Conservation (phyloP, 2,113 vertebrate species). For the Prolemur simus region DNA sequence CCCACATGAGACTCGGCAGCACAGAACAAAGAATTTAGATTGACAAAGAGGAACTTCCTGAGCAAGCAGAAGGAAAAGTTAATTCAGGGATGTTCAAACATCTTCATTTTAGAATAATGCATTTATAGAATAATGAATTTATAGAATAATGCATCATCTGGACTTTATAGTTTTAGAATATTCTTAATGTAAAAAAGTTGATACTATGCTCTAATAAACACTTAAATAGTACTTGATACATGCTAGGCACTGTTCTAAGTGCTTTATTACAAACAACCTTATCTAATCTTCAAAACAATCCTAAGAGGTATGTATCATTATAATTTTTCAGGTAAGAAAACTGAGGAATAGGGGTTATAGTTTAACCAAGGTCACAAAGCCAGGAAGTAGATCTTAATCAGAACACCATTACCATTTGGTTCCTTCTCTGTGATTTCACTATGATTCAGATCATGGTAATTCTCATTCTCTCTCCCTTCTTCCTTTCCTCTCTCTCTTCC, state of each 20-base stretch:
- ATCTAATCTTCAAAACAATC: conserved; percentile 26
- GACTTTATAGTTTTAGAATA: background rate
- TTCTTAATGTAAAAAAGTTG: background rate
- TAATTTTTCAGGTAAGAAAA: conserved; percentile 9
- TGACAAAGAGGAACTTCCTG: background rate
- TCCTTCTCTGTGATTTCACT: background rate
- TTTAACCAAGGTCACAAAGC: background rate
- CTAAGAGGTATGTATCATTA: background rate
- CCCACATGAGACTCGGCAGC: background rate
- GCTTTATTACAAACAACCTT: conserved; percentile 8
- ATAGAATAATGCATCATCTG: background rate
- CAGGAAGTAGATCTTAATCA: background rate
- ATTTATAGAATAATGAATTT: background rate
- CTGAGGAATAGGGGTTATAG: background rate
- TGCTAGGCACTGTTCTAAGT: background rate
- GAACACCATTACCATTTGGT: background rate
- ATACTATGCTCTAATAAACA: background rate
- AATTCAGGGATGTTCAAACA: background rate
- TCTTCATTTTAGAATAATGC: background rate
- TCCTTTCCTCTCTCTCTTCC: background rate
- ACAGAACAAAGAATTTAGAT: background rate
- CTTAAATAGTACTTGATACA: background rate
- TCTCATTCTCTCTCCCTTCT: background rate
- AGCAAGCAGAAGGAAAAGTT: background rate
- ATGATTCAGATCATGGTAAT: background rate